Evolutionary conservation across 2,888 invertebrate genomes (phyloP).

Genomic region (Drosophila trichaetosa): DNA sequence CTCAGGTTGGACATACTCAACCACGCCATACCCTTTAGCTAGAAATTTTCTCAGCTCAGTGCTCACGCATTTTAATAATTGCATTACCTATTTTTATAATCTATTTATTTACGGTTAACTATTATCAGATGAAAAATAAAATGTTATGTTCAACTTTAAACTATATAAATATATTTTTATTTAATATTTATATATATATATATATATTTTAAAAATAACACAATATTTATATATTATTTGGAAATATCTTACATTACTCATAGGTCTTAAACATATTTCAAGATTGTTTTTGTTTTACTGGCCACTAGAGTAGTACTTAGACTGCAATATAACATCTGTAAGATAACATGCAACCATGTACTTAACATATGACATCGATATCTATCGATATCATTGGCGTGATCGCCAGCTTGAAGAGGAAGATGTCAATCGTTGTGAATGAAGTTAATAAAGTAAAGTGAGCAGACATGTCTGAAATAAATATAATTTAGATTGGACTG

Average conservation of each 20-base stretch:
- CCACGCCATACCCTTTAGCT: constrained; percentile 11
- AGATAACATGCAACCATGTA: background rate
- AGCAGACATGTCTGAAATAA: background rate
- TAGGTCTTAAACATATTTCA: too few species aligned
- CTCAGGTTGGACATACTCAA: background rate
- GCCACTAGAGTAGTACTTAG: too few species aligned
- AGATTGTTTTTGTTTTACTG: too few species aligned
- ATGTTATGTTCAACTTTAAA: too few species aligned
- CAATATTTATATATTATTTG: background rate
- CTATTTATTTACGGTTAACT: background rate
- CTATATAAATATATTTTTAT: too few species aligned
- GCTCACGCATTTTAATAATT: background rate
- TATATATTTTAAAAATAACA: background rate
- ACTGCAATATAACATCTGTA: background rate
- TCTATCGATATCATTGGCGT: background rate
- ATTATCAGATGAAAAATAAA: too few species aligned
- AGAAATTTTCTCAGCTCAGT: background rate
- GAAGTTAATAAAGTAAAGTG: background rate
- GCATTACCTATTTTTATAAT: background rate
- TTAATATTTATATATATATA: too few species aligned
- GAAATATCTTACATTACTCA: background rate
- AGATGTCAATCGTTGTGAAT: background rate
- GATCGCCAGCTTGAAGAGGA: background rate
- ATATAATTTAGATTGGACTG: background rate
- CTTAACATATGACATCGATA: background rate